These are phyloP conservation scores for Peucedramus taeniatus DNA, from an alignment of 2,113 vertebrate species.

Conservation along the genomic window DNA sequence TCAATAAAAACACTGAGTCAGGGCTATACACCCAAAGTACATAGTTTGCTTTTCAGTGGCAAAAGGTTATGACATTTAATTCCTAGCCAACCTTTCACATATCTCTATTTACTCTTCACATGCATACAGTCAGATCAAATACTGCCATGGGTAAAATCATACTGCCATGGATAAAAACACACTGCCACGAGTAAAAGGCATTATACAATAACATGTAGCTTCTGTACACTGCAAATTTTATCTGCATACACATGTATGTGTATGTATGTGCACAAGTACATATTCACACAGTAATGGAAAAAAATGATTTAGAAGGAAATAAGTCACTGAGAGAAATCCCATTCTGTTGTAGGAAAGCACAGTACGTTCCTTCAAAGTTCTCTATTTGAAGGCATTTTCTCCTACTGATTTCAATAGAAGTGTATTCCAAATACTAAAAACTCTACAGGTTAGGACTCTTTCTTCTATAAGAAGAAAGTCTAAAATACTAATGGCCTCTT, in stretches of 20 bases:
- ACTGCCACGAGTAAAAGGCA: neutral
- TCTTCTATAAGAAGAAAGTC: neutral
- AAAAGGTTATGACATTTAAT: neutral
- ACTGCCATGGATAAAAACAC: neutral
- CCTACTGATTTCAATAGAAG: neutral
- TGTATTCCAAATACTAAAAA: neutral
- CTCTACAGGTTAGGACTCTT: neutral
- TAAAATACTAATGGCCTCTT: neutral
- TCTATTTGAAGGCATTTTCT: neutral
- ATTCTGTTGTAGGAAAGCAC: neutral
- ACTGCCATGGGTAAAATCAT: neutral
- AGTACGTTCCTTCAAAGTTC: neutral
- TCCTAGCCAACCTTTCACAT: neutral
- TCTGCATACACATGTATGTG: neutral
- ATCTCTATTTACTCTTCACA: neutral
- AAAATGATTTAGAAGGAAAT: neutral
- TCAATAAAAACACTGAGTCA: constrained; percentile 43
- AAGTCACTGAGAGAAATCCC: neutral
- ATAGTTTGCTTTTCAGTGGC: neutral
- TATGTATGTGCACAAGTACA: too few relatives aligned
- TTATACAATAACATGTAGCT: neutral
- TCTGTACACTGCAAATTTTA: neutral
- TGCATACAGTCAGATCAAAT: neutral
- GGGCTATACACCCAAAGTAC: constrained; percentile 3
- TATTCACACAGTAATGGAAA: neutral